Conservation (phyloP, 2,888 invertebrate species). For the Nemapogon koenigi region DNA sequence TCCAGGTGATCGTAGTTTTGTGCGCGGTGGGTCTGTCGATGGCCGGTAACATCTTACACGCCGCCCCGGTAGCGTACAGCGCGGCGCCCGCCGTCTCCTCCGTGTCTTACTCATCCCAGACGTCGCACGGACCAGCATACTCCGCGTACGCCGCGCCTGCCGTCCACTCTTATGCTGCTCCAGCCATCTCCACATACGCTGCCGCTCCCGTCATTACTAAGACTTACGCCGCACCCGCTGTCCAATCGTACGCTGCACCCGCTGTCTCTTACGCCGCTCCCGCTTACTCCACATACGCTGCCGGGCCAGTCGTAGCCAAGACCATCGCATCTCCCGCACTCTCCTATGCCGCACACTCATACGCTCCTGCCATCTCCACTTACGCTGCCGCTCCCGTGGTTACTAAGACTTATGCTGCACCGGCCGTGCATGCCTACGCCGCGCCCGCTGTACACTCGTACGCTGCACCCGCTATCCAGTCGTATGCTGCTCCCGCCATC, state of each 20-base stretch:
- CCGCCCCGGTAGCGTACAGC: constrained; percentile 53
- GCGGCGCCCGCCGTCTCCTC: constrained; percentile 34
- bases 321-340: constrained; percentile 29
- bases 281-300: constrained; percentile 9
- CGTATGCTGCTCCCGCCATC: constrained; percentile 4
- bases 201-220: constrained; percentile 14
- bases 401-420: constrained; percentile 27
- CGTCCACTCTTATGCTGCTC: constrained; percentile 33
- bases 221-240: constrained; percentile 7
- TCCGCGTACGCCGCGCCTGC: constrained; percentile 24
- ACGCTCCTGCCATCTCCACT: constrained; percentile 27
- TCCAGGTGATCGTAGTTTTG: constrained; percentile 63
- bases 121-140: constrained; percentile 14
- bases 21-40: constrained; percentile 65
- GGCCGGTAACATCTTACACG: constrained; percentile 59
- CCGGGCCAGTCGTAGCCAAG: constrained; percentile 18
- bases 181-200: constrained; percentile 21
- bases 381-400: constrained; percentile 32
- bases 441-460: constrained; percentile 17
- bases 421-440: constrained; percentile 26
- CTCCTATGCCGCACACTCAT: too few species aligned
- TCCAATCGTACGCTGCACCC: constrained; percentile 12
- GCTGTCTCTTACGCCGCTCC: constrained; percentile 12
- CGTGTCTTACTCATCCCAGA: constrained; percentile 21
- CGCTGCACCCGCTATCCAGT: constrained; percentile 19